Conservation (phyloP, 2,888 invertebrate genomes). For the Leptinotarsa rubiginosa region DNA sequence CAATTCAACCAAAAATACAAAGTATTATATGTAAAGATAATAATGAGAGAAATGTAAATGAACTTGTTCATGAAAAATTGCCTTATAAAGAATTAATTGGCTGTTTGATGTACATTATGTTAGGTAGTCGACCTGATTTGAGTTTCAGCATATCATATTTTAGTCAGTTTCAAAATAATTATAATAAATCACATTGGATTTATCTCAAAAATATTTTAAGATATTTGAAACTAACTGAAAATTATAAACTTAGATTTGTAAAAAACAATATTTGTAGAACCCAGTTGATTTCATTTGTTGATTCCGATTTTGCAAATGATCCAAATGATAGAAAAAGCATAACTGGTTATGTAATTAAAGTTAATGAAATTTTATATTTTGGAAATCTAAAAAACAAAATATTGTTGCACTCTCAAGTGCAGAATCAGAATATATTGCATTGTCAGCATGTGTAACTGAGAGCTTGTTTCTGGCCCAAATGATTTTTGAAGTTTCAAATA, state of each 20-base stretch:
- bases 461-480: constrained; percentile 38
- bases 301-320: constrained; percentile 23
- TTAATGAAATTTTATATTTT: constrained; percentile 41
- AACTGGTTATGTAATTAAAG: constrained; percentile 44
- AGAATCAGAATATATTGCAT: constrained; percentile 43
- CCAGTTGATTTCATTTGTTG: too few species aligned
- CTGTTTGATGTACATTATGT: constrained; percentile 41
- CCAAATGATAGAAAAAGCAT: constrained; percentile 44
- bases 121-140: constrained; percentile 37
- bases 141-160: too few species aligned
- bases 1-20: constrained; percentile 17
- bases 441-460: constrained; percentile 44
- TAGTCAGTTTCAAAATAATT: too few species aligned
- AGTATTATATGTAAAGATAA: neutral
- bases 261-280: constrained; percentile 36
- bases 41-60: neutral
- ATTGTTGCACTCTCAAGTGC: too few species aligned
- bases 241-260: constrained; percentile 27
- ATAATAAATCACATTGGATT: constrained; percentile 29
- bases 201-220: constrained; percentile 14
- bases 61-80: neutral
- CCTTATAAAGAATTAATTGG: constrained; percentile 43
- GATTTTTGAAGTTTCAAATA: constrained; percentile 27
- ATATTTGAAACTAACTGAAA: neutral
- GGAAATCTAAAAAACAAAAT: too few species aligned